These are phyloP conservation scores for Rutpela maculata DNA, from an alignment of 2,888 invertebrate genomes.

Conservation along the genomic window DNA sequence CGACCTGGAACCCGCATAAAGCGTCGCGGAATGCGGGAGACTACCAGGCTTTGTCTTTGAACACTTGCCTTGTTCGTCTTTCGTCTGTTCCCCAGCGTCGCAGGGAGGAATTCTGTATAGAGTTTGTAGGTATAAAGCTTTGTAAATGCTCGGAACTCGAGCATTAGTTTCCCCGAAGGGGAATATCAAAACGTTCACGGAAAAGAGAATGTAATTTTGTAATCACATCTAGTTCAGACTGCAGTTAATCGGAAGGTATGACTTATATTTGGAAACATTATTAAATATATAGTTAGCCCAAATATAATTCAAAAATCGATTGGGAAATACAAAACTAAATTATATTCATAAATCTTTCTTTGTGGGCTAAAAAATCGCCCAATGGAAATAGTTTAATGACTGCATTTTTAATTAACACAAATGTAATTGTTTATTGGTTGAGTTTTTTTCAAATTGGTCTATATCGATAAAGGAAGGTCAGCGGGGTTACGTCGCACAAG, in stretches of 20 bases:
- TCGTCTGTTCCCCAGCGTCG: constrained; percentile 19
- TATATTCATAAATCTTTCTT: too few species aligned
- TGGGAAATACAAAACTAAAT: too few species aligned
- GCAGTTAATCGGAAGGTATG: too few species aligned
- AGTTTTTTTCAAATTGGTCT: not conserved
- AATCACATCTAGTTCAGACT: too few species aligned
- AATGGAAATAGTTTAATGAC: not conserved
- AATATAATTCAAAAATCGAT: too few species aligned
- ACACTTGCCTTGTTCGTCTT: constrained; percentile 30
- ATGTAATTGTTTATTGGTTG: not conserved
- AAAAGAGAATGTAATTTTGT: too few species aligned
- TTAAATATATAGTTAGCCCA: too few species aligned
- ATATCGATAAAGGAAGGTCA: constrained; percentile 51
- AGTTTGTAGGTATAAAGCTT: not conserved
- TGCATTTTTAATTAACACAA: not conserved
- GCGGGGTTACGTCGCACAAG: constrained; percentile 45
- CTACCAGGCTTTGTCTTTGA: constrained; percentile 28
- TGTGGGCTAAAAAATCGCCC: too few species aligned
- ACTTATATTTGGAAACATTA: too few species aligned
- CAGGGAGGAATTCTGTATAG: constrained; percentile 16
- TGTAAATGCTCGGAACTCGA: not conserved
- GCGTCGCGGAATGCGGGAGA: constrained; percentile 30
- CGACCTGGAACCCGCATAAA: constrained; percentile 27
- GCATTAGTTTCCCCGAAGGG: not conserved
- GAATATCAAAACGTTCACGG: too few species aligned